These are phyloP conservation scores for Cepaea nemoralis DNA, from an alignment of 1,140 invertebrate species.

Conservation along the genomic window DNA sequence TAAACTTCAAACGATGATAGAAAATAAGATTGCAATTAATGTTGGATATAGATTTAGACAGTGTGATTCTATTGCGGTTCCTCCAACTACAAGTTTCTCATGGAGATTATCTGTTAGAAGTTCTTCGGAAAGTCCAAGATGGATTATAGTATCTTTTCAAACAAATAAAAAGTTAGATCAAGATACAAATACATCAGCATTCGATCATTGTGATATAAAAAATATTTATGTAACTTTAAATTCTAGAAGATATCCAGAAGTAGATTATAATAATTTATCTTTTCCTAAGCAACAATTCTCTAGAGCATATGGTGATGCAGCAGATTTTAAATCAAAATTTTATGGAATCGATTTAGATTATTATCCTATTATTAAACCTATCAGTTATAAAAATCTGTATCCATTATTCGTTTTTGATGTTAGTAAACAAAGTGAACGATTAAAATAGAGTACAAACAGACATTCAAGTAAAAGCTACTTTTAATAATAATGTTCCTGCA, in stretches of 20 bases:
- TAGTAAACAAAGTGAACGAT: constrained; percentile 2
- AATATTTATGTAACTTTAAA: constrained; percentile 8
- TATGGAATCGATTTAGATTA: neutral
- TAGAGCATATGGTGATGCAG: neutral
- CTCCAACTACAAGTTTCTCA: neutral
- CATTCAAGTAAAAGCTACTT: neutral
- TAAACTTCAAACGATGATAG: neutral
- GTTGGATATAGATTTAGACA: neutral
- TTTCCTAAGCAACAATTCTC: neutral
- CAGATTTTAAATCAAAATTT: neutral
- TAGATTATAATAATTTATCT: neutral
- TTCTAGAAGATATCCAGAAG: constrained; percentile 10
- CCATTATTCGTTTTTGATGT: neutral
- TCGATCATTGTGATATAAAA: neutral
- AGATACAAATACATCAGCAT: neutral
- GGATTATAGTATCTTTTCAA: constrained; percentile 5
- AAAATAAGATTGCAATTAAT: neutral
- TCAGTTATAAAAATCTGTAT: neutral
- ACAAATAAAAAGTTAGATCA: constrained; percentile 4
- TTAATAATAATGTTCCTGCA: neutral
- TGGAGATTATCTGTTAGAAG: constrained; percentile 2
- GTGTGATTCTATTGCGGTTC: neutral
- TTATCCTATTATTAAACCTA: neutral
- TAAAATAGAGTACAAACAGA: neutral
- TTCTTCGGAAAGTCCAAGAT: neutral